Evolutionary conservation across 2,113 vertebrate genomes (phyloP), one percentile per base, ranked within the genome.

Genomic region (Phaethornis superciliosus): DNA sequence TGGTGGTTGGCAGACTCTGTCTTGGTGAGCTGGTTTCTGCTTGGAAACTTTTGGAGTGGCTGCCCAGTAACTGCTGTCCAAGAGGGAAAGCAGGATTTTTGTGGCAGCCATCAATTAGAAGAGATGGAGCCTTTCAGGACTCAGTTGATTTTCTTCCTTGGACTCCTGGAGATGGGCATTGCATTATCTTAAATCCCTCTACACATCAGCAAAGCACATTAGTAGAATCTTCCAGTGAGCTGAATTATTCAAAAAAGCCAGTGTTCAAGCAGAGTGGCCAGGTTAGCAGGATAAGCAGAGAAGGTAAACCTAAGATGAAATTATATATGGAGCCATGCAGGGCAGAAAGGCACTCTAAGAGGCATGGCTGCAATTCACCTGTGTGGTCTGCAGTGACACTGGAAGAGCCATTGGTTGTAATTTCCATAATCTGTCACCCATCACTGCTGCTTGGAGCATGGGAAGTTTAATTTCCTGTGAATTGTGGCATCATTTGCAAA

Each of bases 391-490:
- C 1, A 5, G 37, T 93, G 70, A 42, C 23, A 23, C 51, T 82
- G 42, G 51, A 65, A 85, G 46, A 77, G 55, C 59, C 52, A 18
- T 56, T 55, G 8, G 68, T 67, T 88, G 24, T 58, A 47, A 81
- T 27, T 80, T 80, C 90, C 47, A 20, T 88, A 84, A 75, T 70
- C 52, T 37, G 27, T 78, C 80, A 70, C 64, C 68, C 22, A 51
- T 81, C 60, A 7, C 49, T 76, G 42, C 87, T 91, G 62, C 85
- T 85, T 46, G 23, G 63, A 93, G 80, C 44, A 30, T 2, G 54
- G 79, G 71, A 94, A 88, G 62, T 88, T 88, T 89, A 68, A 89
- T 91, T 95, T 96, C 88, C 64, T 75, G 44, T 22, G 40, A 93
- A 92, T 89, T 6, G 0, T 23, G 71, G 17, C 6, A 2, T 81